Evolutionary conservation across 2,888 invertebrate genomes (phyloP).

Genomic region (Diabrotica balteata): DNA sequence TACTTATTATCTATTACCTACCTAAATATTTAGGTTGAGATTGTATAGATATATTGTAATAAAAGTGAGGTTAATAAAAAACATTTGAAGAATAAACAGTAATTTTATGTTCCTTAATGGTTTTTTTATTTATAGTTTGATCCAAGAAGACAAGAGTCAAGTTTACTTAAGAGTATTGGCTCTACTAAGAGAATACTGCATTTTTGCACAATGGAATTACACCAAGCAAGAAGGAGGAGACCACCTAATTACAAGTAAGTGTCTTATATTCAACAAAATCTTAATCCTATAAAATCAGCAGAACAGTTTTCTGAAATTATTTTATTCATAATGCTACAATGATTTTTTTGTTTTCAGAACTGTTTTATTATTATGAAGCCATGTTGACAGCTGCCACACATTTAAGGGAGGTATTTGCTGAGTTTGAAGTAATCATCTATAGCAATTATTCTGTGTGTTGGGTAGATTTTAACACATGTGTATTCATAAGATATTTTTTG

Average conservation of each 20-base stretch:
- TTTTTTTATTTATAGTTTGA: constrained; percentile 46
- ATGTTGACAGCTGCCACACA: constrained; percentile 68
- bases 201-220: constrained; percentile 67
- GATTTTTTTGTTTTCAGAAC: constrained; percentile 54
- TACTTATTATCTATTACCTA: no score
- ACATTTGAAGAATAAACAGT: no score
- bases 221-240: constrained; percentile 39
- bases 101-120: no score
- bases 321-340: not conserved
- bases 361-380: constrained; percentile 70
- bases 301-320: not conserved
- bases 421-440: constrained; percentile 68
- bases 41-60: no score
- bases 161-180: constrained; percentile 70
- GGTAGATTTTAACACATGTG: constrained; percentile 72
- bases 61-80: no score
- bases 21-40: no score
- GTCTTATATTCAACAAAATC: not conserved
- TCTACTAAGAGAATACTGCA: constrained; percentile 70
- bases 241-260: constrained; percentile 49
- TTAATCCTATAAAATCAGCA: not conserved
- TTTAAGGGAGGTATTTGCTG: constrained; percentile 66
- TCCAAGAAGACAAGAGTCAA: constrained; percentile 59
- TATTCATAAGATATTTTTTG: constrained; percentile 63
- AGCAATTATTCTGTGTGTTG: constrained; percentile 71